A percentile compares a stretch with the other conserved stretches of the same genome.
Evolutionary conservation across 2,888 invertebrate genomes (phyloP).

Genomic region (Apodemia duryi): DNA sequence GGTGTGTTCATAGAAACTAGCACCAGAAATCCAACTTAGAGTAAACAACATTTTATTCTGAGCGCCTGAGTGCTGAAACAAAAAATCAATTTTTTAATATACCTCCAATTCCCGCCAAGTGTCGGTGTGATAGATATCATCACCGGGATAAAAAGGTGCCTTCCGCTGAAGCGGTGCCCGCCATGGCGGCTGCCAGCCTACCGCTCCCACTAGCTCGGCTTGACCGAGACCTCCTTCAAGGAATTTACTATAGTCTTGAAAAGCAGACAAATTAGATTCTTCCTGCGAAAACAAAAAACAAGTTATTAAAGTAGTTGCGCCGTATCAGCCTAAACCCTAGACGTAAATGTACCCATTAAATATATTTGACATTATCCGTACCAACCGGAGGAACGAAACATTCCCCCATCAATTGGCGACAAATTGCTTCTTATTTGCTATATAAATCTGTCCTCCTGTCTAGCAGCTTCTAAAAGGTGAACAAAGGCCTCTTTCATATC

Average conservation of each 20-base stretch:
- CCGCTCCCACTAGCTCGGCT: conserved; percentile 75
- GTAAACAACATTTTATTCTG: too few relatives aligned
- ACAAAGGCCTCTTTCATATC: too few relatives aligned
- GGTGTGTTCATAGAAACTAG: too few relatives aligned
- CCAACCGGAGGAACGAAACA: too few relatives aligned
- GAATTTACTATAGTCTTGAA: conserved; percentile 79
- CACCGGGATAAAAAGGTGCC: conserved; percentile 77
- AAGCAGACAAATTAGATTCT: conserved; percentile 68
- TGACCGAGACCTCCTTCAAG: conserved; percentile 76
- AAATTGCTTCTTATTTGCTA: too few relatives aligned
- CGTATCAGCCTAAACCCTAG: neutral
- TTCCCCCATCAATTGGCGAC: too few relatives aligned
- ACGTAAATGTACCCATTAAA: too few relatives aligned
- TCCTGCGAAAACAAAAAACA: conserved; percentile 44
- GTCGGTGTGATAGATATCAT: conserved; percentile 72
- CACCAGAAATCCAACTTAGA: too few relatives aligned
- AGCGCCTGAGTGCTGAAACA: too few relatives aligned
- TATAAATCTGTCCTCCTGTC: too few relatives aligned
- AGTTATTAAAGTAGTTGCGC: neutral
- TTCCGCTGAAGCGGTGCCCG: conserved; percentile 79
- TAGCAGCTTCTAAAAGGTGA: too few relatives aligned
- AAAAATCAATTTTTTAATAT: conserved; percentile 8
- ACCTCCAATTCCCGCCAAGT: conserved; percentile 75
- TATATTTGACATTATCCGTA: too few relatives aligned
- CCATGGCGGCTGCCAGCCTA: conserved; percentile 78